Percentiles rank a stretch among this genome's conserved stretches.
Conservation (phyloP, 2,888 invertebrate genomes). For the Thecocarcelia acutangulata region DNA sequence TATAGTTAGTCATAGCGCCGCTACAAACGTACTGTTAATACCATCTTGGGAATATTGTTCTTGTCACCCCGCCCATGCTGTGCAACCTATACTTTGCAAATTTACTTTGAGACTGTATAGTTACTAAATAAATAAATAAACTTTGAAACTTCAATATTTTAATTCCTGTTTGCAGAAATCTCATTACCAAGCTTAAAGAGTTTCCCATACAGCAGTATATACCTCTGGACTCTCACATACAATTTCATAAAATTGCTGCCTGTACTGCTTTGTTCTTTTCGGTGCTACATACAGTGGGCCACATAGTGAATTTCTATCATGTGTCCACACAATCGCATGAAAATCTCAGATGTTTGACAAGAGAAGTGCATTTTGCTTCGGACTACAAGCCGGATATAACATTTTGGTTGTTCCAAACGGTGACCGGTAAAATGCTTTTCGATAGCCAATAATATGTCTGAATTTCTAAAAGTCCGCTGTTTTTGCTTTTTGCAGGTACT, state of each 20-base stretch:
- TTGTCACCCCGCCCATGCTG: no score
- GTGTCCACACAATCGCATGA: conserved; percentile 97
- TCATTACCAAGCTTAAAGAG: conserved; percentile 95
- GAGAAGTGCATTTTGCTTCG: conserved; percentile 95
- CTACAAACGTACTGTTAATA: no score
- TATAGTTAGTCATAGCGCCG: no score
- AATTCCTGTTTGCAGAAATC: conserved; percentile 86
- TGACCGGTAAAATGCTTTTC: conserved; percentile 87
- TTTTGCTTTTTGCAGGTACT: conserved; percentile 83
- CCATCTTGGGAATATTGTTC: no score
- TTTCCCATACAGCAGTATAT: conserved; percentile 96
- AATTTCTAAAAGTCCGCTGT: neutral
- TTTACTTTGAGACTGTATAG: no score
- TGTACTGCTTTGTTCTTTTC: conserved; percentile 97
- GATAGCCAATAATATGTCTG: neutral
- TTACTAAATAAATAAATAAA: no score
- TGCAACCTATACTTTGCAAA: no score
- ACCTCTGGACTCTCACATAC: conserved; percentile 96
- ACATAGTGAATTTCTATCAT: conserved; percentile 98
- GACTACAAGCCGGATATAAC: conserved; percentile 96
- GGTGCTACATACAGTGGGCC: conserved; percentile 94
- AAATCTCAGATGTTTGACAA: conserved; percentile 94
- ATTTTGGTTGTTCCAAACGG: conserved; percentile 97
- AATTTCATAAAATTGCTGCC: conserved; percentile 98
- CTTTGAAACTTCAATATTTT: neutral